These are phyloP conservation scores for Hippocampus guttulatus DNA, from an alignment of 2,113 vertebrate genomes.

Conservation along the genomic window DNA sequence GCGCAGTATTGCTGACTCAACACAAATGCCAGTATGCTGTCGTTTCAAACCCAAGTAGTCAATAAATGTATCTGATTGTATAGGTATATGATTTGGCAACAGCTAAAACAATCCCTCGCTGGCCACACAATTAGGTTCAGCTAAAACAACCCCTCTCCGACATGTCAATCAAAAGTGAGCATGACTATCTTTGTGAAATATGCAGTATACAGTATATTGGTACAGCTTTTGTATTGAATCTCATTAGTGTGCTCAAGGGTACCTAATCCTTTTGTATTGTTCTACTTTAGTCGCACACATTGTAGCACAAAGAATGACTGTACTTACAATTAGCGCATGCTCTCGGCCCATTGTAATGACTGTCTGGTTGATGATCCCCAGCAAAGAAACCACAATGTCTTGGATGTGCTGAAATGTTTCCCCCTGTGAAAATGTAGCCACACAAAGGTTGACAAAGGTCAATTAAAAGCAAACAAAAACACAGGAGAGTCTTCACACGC, in stretches of 20 bases:
- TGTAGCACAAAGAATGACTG: neutral
- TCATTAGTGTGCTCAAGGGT: neutral
- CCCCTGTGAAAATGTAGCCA: conserved; percentile 59
- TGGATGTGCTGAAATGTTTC: conserved; percentile 86
- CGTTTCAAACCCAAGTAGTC: neutral
- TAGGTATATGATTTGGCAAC: neutral
- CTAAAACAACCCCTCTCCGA: neutral
- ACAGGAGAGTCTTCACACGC: neutral
- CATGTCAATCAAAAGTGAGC: neutral
- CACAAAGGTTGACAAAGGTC: neutral
- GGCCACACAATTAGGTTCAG: neutral
- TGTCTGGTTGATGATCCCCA: conserved; percentile 83
- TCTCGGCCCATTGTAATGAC: conserved; percentile 92
- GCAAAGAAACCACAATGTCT: conserved; percentile 85
- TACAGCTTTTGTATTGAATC: neutral
- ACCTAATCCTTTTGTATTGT: neutral
- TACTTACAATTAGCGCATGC: conserved; percentile 87
- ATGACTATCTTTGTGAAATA: neutral
- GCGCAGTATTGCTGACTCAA: conserved; percentile 4
- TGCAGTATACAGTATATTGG: neutral
- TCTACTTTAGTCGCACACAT: neutral
- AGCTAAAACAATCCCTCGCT: neutral
- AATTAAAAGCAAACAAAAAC: neutral
- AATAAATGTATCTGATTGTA: neutral
- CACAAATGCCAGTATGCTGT: neutral